A percentile compares a stretch with the other conserved stretches of the same genome.
phyloP scores from a whole-genome alignment of 2,797 vertebrate genomes.

The Silurus lanzhouensis region DNA sequence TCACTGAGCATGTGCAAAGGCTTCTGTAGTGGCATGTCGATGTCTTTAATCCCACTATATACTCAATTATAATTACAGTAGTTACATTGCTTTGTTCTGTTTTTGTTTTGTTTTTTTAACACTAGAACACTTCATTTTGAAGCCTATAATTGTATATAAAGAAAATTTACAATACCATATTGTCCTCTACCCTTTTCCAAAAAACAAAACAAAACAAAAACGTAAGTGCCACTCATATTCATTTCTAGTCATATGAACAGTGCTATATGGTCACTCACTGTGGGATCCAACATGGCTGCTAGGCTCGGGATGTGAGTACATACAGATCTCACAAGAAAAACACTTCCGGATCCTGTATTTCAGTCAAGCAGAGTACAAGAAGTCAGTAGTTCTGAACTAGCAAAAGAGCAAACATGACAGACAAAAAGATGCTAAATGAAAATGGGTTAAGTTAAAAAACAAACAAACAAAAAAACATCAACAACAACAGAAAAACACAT shows the following conservation, averaged over 20 bases:
- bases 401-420: slow-evolving; percentile 68
- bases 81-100: slow-evolving; percentile 63
- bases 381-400: slow-evolving; percentile 74
- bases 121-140: slow-evolving; percentile 54
- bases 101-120: slow-evolving; percentile 13
- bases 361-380: slow-evolving; percentile 58
- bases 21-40: slow-evolving; percentile 23
- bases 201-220: not conserved
- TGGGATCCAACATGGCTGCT: slow-evolving; percentile 44
- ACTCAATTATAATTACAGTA: slow-evolving; percentile 69
- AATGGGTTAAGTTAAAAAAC: slow-evolving; percentile 68
- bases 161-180: slow-evolving; percentile 68
- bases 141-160: slow-evolving; percentile 62
- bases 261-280: slow-evolving; percentile 54
- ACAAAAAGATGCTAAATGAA: slow-evolving; percentile 67
- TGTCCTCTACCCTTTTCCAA: slow-evolving; percentile 51
- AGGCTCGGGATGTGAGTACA: slow-evolving; percentile 43
- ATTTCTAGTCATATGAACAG: slow-evolving; percentile 36
- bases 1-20: slow-evolving; percentile 38
- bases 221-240: slow-evolving; percentile 64
- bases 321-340: slow-evolving; percentile 52
- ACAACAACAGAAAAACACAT: slow-evolving; percentile 62
- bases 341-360: slow-evolving; percentile 64
- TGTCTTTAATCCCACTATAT: slow-evolving; percentile 48
- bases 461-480: slow-evolving; percentile 51